Percentiles rank a stretch among this genome's conserved stretches.
Conservation (phyloP, 2,113 vertebrate species). For the Hippopotamus amphibius region DNA sequence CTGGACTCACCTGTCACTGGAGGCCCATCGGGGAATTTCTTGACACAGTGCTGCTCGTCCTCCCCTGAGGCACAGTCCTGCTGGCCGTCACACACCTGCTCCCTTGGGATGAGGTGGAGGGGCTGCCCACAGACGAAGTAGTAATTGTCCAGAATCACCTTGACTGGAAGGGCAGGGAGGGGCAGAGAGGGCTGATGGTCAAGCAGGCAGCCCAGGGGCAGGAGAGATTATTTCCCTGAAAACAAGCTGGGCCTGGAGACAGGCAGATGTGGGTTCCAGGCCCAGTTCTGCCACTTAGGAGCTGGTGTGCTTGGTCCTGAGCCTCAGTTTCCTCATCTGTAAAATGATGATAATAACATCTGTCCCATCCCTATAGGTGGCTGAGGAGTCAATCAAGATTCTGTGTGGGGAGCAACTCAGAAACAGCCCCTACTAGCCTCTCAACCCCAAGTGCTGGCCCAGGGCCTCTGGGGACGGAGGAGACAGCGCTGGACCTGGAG, state of each 20-base stretch:
- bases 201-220: not conserved
- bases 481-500: not conserved
- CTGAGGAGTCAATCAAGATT: not conserved
- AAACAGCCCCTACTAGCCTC: not conserved
- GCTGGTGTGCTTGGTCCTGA: not conserved
- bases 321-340: not conserved
- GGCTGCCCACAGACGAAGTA: conserved; percentile 92
- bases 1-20: conserved; percentile 67
- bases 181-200: not conserved
- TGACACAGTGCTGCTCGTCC: conserved; percentile 90
- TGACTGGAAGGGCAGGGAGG: conserved; percentile 84
- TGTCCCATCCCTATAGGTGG: not conserved
- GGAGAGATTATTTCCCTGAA: not conserved
- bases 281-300: not conserved
- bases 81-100: conserved; percentile 88
- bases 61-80: conserved; percentile 90
- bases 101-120: conserved; percentile 89
- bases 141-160: conserved; percentile 87
- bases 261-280: not conserved
- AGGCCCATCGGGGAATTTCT: conserved; percentile 52
- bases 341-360: not conserved
- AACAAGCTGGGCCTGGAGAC: not conserved
- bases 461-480: not conserved
- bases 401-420: not conserved
- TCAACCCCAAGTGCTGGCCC: not conserved